Evolutionary conservation across 2,113 vertebrate species (phyloP).

Genomic region (Peucedramus taeniatus): DNA sequence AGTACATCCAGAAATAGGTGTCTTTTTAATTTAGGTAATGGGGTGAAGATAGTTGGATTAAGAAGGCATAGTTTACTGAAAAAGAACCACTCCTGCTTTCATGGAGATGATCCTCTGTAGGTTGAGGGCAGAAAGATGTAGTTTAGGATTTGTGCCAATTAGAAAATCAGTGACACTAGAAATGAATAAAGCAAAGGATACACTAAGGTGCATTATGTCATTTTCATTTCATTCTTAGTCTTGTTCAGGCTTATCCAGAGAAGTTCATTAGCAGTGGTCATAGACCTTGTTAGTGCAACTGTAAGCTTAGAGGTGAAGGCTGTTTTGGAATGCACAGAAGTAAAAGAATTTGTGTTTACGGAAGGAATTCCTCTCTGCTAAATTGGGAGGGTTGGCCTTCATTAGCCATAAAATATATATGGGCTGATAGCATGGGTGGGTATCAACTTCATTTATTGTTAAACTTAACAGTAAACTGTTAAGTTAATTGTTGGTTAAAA

Average conservation of each 20-base stretch:
- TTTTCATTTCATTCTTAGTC: background rate
- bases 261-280: background rate
- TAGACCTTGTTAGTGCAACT: background rate
- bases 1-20: background rate
- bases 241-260: background rate
- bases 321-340: background rate
- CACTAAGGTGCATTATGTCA: background rate
- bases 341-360: background rate
- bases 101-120: background rate
- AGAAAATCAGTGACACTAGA: background rate
- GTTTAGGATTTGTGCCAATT: background rate
- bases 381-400: rapidly evolving
- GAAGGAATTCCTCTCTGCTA: background rate
- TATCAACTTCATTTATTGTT: background rate
- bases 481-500: background rate
- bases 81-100: rapidly evolving
- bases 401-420: background rate
- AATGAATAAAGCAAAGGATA: background rate
- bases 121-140: background rate
- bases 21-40: background rate
- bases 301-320: background rate
- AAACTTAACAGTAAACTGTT: background rate
- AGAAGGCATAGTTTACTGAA: background rate
- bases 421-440: background rate
- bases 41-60: background rate